Evolutionary conservation across 2,888 invertebrate species (phyloP), one percentile per base, ranked within the genome.

Genomic region (Oscheius sp.): DNA sequence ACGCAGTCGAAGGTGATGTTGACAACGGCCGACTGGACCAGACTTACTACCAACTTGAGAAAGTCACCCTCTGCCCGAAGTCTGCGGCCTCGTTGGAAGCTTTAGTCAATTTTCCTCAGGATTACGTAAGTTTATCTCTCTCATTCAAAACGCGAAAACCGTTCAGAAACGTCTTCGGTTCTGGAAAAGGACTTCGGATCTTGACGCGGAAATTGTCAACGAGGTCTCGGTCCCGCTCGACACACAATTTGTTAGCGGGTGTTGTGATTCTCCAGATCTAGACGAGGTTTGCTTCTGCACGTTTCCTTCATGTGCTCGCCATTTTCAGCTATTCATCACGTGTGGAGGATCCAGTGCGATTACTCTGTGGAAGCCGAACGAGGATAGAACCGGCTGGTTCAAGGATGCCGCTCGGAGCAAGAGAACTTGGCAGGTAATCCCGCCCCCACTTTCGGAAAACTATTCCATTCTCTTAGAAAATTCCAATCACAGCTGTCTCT

Each of bases 1-100:
- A 80, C 58, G 73, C 74, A 1, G 77, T 79, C 13, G 81, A 80
- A 62, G 81, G 79, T 1, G 78, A 78, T 63, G 78, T 80, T 79
- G 50, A 75, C 10, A 32, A 63, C 1, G 62, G 75, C 13, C 76
- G 79, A 37, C 72, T 78, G 7, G 58, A 63, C 0, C 63, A 60
- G 42, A 58, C 65, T 1, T 71, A 57, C 32, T 65, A 79, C 21
- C 79, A 80, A 42, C 70, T 80, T 10, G 70, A 74, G 37, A 33
- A 62, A 1, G 42, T 55, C 10, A 35, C 73, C 2, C 50, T 82
- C 21, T 71, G 70, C 2, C 3, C 33, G 2, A 70, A 57, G 37
- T 68, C 65, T 29, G 62, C 48, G 0, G 82, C 70, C 1, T 73
- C 79, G 9, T 51, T 82, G 4, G 80, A 80, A 51, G 65, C 66